Base-by-base conservation (phyloP, 2,888 invertebrate species). In the Acleris sparsana region DNA sequence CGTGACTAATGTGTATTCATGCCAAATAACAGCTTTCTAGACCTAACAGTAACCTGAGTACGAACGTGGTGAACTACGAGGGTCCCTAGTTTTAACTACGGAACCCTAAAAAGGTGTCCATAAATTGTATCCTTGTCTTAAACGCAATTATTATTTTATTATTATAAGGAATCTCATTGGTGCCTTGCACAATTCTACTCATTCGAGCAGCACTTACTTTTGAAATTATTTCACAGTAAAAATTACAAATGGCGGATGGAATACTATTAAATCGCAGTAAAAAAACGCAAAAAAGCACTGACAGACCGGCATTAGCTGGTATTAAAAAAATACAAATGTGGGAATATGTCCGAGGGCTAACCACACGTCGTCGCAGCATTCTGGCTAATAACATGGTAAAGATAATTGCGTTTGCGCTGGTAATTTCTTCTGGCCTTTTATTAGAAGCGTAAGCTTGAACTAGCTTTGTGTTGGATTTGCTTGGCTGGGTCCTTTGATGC, bases 381-480 rank as follows among this genome's bases (percentile, higher is more conserved):
- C 22, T 43, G 59, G 43, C 59, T 60, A 60, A 60, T 60, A 60
- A 60, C 39, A 25, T 18, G 60, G 44, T 46, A 48, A 44, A 29
- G 51, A 55, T 65, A 60, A 65, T 61, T 65, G 55, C 60, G 60
- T 61, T 43, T 55, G 44, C 65, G 20, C 51, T 49, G 60, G 33
- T 59, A 55, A 55, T 51, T 57, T 11, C 53, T 49, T 49, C 53
- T 39, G n/a, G 20, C 33, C 29, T 60, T 53, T 61, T 60, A 60
- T 55, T 61, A 57, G 56, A 57, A 33, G 16, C 44, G 18, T 16
- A 33, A 11, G 25, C 44, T 46, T 46, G n/a, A 5, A 17, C 46
- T 39, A 46, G 46, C 46, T n/a, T 46, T 39, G 39, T 39, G 39
- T 16, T 46, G 46, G 46, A 46, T 46, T 46, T 46, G 46, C 46